Evolutionary conservation across 2,888 invertebrate genomes (phyloP).

Genomic region (Amblyjoppa fuscipennis): DNA sequence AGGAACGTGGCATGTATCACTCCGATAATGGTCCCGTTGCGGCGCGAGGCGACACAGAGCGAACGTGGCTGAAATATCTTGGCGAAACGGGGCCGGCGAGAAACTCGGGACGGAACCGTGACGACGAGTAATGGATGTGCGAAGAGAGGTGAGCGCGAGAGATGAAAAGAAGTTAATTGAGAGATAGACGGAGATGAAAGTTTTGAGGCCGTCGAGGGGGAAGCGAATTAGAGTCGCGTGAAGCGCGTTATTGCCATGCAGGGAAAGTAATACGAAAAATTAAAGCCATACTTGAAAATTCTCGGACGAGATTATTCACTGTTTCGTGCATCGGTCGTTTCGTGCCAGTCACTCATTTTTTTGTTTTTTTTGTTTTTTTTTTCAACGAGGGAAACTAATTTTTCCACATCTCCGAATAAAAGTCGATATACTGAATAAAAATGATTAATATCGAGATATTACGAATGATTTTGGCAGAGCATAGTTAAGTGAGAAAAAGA

Average conservation of each 20-base stretch:
- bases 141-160: conserved; percentile 5
- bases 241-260: conserved; percentile 67
- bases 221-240: conserved; percentile 74
- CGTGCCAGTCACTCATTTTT: background rate
- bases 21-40: conserved; percentile 81
- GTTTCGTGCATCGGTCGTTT: background rate
- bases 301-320: conserved; percentile 17
- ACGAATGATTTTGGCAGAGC: background rate
- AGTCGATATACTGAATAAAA: background rate
- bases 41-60: conserved; percentile 73
- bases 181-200: conserved; percentile 10
- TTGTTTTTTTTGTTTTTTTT: background rate
- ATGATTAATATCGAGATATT: background rate
- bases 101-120: conserved; percentile 55
- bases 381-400: background rate
- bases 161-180: conserved; percentile 24
- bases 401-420: background rate
- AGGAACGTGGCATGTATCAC: conserved; percentile 79
- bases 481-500: background rate
- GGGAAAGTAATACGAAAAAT: conserved; percentile 47
- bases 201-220: conserved; percentile 41
- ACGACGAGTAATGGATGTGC: conserved; percentile 65
- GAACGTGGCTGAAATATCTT: conserved; percentile 75
- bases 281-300: conserved; percentile 48
- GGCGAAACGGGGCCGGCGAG: conserved; percentile 55